These are phyloP conservation scores for Apus apus DNA, from an alignment of 2,113 vertebrate species.

Conservation along the genomic window DNA sequence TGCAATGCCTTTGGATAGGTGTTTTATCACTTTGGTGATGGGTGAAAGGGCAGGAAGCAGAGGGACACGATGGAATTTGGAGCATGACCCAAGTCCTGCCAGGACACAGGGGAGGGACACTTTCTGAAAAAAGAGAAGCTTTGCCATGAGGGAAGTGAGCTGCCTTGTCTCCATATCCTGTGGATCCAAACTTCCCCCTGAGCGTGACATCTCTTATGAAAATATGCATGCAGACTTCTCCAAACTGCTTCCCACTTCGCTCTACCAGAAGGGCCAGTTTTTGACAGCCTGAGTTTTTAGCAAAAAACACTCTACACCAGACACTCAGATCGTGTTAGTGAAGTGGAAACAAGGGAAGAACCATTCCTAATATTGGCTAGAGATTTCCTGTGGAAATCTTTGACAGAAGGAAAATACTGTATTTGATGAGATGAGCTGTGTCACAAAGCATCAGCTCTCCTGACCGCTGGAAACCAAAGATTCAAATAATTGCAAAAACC, in stretches of 20 bases:
- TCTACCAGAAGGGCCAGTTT: not conserved
- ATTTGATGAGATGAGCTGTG: not conserved
- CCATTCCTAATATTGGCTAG: not conserved
- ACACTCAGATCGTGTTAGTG: not conserved
- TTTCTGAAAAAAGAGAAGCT: slow-evolving; percentile 52
- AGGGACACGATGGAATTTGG: slow-evolving; percentile 63
- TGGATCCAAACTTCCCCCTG: slow-evolving; percentile 56
- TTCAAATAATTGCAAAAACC: not conserved
- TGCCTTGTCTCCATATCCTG: slow-evolving; percentile 62
- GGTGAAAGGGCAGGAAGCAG: slow-evolving; percentile 76
- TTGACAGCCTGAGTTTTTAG: not conserved
- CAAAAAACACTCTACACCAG: not conserved
- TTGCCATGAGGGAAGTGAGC: slow-evolving; percentile 65
- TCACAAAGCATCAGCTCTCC: not conserved
- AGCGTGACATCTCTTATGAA: slow-evolving; percentile 51
- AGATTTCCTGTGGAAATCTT: slow-evolving; percentile 18
- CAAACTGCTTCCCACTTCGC: slow-evolving; percentile 7
- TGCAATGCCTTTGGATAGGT: rapidly evolving
- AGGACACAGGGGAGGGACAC: slow-evolving; percentile 38
- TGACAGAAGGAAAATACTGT: not conserved
- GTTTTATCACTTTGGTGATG: slow-evolving; percentile 48
- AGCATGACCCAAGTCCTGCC: slow-evolving; percentile 46
- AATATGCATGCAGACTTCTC: slow-evolving; percentile 46
- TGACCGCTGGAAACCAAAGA: not conserved
- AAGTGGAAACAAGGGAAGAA: not conserved